phyloP scores from a whole-genome alignment of 2,888 invertebrate genomes.

The Leucophenga maculata region DNA sequence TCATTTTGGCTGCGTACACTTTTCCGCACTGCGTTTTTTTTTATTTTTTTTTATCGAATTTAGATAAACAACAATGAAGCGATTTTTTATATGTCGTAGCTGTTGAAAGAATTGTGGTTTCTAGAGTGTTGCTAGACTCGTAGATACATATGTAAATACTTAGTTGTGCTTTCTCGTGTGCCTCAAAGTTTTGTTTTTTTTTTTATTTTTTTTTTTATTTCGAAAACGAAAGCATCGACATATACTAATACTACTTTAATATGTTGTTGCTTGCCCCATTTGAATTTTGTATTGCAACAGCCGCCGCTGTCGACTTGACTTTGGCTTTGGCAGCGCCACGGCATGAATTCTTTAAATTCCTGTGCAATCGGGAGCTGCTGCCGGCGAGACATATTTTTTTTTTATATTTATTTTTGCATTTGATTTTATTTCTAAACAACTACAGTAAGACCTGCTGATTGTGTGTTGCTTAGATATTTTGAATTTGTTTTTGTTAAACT shows the following conservation, averaged over 20 bases:
- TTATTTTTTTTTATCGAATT: too few species aligned
- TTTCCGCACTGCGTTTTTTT: too few species aligned
- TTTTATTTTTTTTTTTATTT: not conserved
- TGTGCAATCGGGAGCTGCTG: not conserved
- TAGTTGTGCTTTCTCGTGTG: too few species aligned
- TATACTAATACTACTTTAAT: not conserved
- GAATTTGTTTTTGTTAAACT: not conserved
- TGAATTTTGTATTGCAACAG: not conserved
- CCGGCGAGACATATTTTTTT: too few species aligned
- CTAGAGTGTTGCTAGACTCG: too few species aligned
- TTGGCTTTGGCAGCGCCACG: not conserved
- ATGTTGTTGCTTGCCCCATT: not conserved
- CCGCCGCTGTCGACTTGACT: not conserved
- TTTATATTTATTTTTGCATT: not conserved
- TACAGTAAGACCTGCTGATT: not conserved
- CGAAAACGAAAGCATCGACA: conserved; percentile 1
- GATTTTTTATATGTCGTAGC: too few species aligned
- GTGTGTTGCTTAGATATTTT: not conserved
- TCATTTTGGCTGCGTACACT: too few species aligned
- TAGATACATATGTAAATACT: too few species aligned
- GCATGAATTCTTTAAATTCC: conserved; percentile 19
- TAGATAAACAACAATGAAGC: too few species aligned
- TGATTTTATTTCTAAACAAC: not conserved
- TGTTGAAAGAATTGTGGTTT: too few species aligned
- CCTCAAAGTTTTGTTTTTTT: too few species aligned